Evolutionary conservation across 2,113 vertebrate species (phyloP), one percentile per base, ranked within the genome.

Genomic region (Mirza zaza): DNA sequence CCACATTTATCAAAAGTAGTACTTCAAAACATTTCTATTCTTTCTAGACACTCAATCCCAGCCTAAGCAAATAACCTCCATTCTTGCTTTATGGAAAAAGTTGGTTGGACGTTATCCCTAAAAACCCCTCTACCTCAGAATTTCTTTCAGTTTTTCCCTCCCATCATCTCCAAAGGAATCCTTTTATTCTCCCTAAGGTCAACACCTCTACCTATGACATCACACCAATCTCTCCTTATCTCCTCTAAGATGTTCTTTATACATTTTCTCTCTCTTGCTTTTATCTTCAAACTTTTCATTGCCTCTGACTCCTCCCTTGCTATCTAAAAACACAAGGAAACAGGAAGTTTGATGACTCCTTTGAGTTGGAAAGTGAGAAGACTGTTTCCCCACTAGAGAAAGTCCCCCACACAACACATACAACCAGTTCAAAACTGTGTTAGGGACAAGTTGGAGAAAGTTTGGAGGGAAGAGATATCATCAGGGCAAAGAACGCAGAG

Each of bases 1-100:
- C 18, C 34, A 92, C n/a, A 9, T 92, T 92, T 96, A 82, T 42
- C 57, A n/a, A 84, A 96, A 93, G 55, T 50, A 29, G 36, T 95
- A 90, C 68, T 94, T 95, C 45, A 59, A 9, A 87, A 92, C 32
- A 61, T 76, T 75, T 90, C 55, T 90, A 57, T 10, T 81, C 36
- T 95, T 88, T 36, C 71, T 86, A 93, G 50, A 50, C 7, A 63
- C 34, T 52, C 45, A 88, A 76, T 2, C 15, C 5, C 25, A 89
- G n/a, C 57, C 17, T 89, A 48, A 92, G 93, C 80, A 92, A 92
- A 70, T 70, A 75, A 76, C 32, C n/a, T 76, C 23, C 57, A 39
- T 87, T 73, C 39, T 71, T 93, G 59, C 45, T 92, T 90, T 57
- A 81, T 57, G 80, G 39, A 76, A 88, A 87, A 96, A 45, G 45